Evolutionary conservation across 2,888 invertebrate genomes (phyloP), one percentile per base, ranked within the genome.

Genomic region (Pyrrhia umbra): DNA sequence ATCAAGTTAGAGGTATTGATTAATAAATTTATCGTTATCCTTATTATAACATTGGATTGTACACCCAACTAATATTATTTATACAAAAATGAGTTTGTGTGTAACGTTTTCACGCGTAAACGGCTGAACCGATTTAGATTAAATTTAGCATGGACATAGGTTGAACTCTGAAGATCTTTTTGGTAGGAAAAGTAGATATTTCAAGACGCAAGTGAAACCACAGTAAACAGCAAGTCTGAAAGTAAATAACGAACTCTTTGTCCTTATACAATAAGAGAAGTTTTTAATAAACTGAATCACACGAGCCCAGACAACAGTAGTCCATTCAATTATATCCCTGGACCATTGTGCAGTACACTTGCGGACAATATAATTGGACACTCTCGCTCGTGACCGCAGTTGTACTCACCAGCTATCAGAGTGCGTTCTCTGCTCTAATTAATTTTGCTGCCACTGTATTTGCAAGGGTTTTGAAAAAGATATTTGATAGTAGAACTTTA

Each of bases 281-380:
- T 21, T 21, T 21, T 6, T 30, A 49, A 34, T 34, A 20, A 18
- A 16, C 16, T 13, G 25, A 40, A 40, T 40, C 10, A n/a, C 30
- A 21, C 8, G 9, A 49, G 40, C n/a, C 8, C 10, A 50, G 8
- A 1, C 3, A n/a, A n/a, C n/a, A n/a, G n/a, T n/a, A n/a, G n/a
- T 34, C 27, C 10, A 40, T 50, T 46, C 42, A 63, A 57, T 50
- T 49, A 49, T 8, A 46, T 21, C 21, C 21, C 10, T 34, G 34
- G 45, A 69, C 49, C 52, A 56, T 20, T 43, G 42, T 25, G 39
- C 50, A 54, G 10, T 74, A 40, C 27, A 62, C 63, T 70, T 51
- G 76, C 39, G 63, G 42, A 16, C 49, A 30, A n/a, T 63, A 40
- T 76, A 76, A 73, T 71, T 64, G 65, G 59, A 65, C 50, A 59